Evolutionary conservation across 2,888 invertebrate genomes (phyloP).

Genomic region (Nebria salina): DNA sequence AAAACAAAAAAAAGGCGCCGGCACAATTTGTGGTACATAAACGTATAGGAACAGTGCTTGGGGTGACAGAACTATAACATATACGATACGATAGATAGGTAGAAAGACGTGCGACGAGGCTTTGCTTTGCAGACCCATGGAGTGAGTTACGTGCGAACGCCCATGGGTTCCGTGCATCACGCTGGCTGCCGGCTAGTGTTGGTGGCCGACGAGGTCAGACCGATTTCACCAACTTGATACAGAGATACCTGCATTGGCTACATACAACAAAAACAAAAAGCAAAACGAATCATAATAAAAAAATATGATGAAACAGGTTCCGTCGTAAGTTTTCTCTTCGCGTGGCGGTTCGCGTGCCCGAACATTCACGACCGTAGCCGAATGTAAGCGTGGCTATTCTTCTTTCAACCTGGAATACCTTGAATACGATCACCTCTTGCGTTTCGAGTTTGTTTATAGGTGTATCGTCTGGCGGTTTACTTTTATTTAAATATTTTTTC

Average conservation of each 20-base stretch:
- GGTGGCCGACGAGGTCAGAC: slow-evolving; percentile 34
- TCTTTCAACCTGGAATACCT: slow-evolving; percentile 39
- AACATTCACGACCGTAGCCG: slow-evolving; percentile 30
- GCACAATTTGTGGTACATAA: slow-evolving; percentile 10
- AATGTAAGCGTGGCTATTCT: slow-evolving; percentile 37
- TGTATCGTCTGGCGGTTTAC: not conserved
- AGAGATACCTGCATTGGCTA: not conserved
- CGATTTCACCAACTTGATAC: slow-evolving; percentile 30
- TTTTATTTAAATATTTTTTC: not conserved
- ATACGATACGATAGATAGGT: slow-evolving; percentile 5
- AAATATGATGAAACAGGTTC: slow-evolving; percentile 38
- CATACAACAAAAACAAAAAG: not conserved
- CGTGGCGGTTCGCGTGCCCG: slow-evolving; percentile 47
- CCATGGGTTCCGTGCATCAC: slow-evolving; percentile 26
- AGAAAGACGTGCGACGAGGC: not conserved
- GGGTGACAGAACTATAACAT: slow-evolving; percentile 36
- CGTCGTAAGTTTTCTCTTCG: slow-evolving; percentile 36
- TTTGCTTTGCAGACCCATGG: not conserved
- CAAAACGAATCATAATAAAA: slow-evolving; percentile 30
- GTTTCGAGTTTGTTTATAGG: slow-evolving; percentile 33
- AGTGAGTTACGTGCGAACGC: slow-evolving; percentile 45
- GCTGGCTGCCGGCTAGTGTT: slow-evolving; percentile 6
- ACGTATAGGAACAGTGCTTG: not conserved
- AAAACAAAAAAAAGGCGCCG: not conserved
- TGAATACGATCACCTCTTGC: slow-evolving; percentile 26